phyloP scores from a whole-genome alignment of 2,888 invertebrate genomes.

The Trissolcus brochymenae region DNA sequence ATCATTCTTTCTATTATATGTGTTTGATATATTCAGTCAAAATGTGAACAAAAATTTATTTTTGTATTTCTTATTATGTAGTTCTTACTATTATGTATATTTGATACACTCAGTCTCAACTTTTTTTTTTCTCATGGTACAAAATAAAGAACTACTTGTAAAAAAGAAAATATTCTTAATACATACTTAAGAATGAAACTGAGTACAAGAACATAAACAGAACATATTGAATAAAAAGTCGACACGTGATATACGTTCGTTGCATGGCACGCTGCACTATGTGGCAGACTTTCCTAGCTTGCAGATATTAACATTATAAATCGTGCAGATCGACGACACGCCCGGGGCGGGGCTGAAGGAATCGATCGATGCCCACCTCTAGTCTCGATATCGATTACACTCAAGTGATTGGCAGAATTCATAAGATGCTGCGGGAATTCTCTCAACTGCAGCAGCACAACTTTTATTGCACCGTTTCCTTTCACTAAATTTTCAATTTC shows the following conservation, averaged over 20 bases:
- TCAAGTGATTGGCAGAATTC: conserved; percentile 74
- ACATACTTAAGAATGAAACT: too few relatives aligned
- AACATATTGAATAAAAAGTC: conserved; percentile 2
- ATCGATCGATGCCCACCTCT: conserved; percentile 71
- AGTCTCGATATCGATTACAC: conserved; percentile 73
- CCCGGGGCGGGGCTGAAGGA: conserved; percentile 74
- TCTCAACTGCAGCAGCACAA: conserved; percentile 49
- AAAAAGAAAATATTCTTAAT: too few relatives aligned
- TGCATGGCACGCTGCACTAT: conserved; percentile 18
- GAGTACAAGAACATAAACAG: too few relatives aligned
- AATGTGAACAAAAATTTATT: too few relatives aligned
- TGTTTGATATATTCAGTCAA: too few relatives aligned
- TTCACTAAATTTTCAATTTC: conserved; percentile 47
- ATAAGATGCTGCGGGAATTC: conserved; percentile 70
- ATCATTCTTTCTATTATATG: too few relatives aligned
- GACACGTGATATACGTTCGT: conserved; percentile 15
- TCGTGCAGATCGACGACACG: conserved; percentile 74
- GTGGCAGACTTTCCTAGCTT: conserved; percentile 50
- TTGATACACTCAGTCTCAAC: too few relatives aligned
- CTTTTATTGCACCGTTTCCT: conserved; percentile 44
- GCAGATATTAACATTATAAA: conserved; percentile 75
- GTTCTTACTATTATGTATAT: too few relatives aligned
- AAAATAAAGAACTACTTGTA: too few relatives aligned
- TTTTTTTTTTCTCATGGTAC: too few relatives aligned
- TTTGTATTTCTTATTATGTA: not conserved